Evolutionary conservation across 1,140 invertebrate genomes (phyloP), one percentile per base, ranked within the genome.

Genomic region (Rhopalosiphum padi): DNA sequence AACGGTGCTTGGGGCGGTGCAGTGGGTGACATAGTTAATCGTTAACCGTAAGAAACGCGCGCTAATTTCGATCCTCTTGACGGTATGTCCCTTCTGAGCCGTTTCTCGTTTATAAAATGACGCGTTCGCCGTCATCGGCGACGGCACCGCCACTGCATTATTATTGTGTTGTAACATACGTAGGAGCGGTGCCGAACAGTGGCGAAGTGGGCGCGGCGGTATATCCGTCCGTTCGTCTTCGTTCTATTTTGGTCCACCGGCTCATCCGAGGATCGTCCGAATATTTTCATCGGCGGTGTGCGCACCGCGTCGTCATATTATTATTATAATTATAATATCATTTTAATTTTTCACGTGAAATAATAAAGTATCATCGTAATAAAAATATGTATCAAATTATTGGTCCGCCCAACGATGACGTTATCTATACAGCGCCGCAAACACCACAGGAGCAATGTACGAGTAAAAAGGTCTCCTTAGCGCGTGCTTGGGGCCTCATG

Each of bases 261-360:
- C 91, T 93, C 91, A 93, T 93, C 91, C 37, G 48, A 93, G 25
- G 82, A 93, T 93, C 48, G 91, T 86, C 91, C 82, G 48, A 93
- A 93, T 93, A 93, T 93, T 93, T 86, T 83, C 77, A 93, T 55
- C 91, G 82, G 48, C 82, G 77, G 82, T 51, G 41, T 48, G 90
- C 90, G 60, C 86, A n/a, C 85, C 77, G 83, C 86, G 25, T 90
- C 60, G 60, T 68, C 60, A 43, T 90, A 90, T 68, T 77, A 77
- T 77, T 77, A 77, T 77, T 77, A 77, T n/a, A 18, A 35, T n/a
- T 77, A 77, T n/a, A n/a, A 68, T 68, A 77, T 77, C 60, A 35
- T 77, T n/a, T 77, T 77, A 77, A n/a, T 77, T 77, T 68, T 90
- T 90, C 43, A 68, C 53, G 53, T 68, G n/a, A 90, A 90, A 90